Conservation (phyloP, 2,113 vertebrate genomes). For the Mungos mungo region DNA sequence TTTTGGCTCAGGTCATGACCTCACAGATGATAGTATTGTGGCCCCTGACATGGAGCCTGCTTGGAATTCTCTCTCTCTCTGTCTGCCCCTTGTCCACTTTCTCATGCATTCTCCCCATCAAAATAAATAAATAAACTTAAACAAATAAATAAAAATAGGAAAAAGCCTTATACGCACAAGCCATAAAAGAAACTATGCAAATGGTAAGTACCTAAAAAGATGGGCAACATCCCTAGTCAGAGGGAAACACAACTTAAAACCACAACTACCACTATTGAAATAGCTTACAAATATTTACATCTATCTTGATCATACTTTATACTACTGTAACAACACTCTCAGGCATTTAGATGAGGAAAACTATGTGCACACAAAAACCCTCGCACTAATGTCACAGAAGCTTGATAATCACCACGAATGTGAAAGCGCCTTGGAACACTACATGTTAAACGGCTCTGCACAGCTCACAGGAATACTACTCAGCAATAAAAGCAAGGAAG, state of each 20-base stretch:
- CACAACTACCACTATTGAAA: background rate
- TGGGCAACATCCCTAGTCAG: background rate
- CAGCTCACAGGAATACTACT: background rate
- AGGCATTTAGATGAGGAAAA: background rate
- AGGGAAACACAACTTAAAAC: background rate
- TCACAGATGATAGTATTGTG: no score
- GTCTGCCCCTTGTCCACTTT: no score
- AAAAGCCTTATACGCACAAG: background rate
- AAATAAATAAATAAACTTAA: no score
- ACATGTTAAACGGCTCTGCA: background rate
- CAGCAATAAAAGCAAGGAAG: background rate
- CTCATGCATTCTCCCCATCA: no score
- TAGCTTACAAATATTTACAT: background rate
- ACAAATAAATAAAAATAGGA: background rate
- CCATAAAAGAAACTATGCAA: background rate
- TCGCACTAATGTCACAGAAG: background rate
- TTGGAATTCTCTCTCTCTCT: no score
- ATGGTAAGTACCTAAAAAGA: background rate
- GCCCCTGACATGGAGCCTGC: no score
- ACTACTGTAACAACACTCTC: background rate
- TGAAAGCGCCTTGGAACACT: background rate
- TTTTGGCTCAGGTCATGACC: no score
- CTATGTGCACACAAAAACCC: background rate
- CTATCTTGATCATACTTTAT: background rate
- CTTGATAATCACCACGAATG: background rate